A percentile compares a stretch with the other conserved stretches of the same genome.
These are phyloP conservation scores for Myotis myotis DNA, from an alignment of 2,797 vertebrate genomes.

Conservation along the genomic window DNA sequence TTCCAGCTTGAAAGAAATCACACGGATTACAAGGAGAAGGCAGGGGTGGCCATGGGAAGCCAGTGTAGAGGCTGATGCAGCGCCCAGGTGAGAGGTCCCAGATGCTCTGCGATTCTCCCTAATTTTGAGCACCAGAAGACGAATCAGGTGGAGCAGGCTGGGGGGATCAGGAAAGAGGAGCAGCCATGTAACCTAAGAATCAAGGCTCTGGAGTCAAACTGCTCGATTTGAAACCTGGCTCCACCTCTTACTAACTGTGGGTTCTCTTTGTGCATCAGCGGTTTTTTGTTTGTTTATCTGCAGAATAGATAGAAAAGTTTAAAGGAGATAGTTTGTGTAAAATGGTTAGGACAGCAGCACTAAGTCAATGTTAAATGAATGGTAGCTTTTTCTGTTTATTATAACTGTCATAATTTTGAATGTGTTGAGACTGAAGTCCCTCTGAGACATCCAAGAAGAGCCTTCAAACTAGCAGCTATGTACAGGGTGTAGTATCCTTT, in stretches of 20 bases:
- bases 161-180: neutral
- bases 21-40: neutral
- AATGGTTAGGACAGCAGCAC: neutral
- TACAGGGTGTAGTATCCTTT: neutral
- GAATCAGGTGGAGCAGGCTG: neutral
- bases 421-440: neutral
- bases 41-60: neutral
- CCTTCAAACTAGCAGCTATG: neutral
- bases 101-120: neutral
- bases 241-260: neutral
- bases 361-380: neutral
- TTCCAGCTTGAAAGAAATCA: neutral
- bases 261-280: neutral
- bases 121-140: neutral
- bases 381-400: neutral
- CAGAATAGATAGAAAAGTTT: neutral
- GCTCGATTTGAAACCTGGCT: neutral
- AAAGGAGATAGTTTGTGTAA: neutral
- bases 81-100: neutral
- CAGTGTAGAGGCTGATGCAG: neutral
- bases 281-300: neutral
- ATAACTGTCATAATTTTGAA: neutral
- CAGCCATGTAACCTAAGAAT: neutral
- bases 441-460: neutral
- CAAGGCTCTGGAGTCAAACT: neutral